Conservation (phyloP, 2,797 vertebrate genomes). For the Chrosomus eos region DNA sequence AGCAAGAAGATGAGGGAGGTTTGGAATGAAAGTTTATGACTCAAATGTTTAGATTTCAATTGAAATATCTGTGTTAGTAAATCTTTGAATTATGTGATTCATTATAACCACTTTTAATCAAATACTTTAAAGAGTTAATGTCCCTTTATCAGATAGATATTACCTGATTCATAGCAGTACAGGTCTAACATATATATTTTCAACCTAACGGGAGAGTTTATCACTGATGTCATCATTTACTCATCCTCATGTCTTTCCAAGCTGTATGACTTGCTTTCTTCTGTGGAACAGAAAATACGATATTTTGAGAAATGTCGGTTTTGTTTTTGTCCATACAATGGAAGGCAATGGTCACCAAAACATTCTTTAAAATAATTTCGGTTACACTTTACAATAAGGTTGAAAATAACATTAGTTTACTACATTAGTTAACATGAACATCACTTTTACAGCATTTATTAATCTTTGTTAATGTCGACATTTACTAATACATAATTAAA, state of each 20-base stretch:
- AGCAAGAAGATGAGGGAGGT: neutral
- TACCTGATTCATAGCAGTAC: neutral
- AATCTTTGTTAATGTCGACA: too few relatives aligned
- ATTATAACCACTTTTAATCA: neutral
- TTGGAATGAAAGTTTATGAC: neutral
- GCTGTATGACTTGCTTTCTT: neutral
- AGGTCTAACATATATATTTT: neutral
- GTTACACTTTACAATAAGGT: too few relatives aligned
- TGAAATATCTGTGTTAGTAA: neutral
- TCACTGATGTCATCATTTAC: neutral
- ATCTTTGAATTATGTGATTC: neutral
- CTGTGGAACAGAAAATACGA: neutral
- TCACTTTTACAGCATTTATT: too few relatives aligned
- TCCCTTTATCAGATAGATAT: neutral
- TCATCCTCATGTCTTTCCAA: neutral
- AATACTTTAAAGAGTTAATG: neutral
- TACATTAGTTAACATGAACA: too few relatives aligned
- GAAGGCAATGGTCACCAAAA: neutral
- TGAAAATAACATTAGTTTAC: too few relatives aligned
- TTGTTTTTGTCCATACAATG: neutral
- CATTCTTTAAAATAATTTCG: neutral
- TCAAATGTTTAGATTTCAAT: neutral
- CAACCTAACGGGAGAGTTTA: neutral
- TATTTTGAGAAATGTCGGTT: neutral
- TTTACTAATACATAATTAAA: too few relatives aligned